Base-by-base conservation (phyloP, 2,113 vertebrate species). In the Phalacrocorax pelagicus region DNA sequence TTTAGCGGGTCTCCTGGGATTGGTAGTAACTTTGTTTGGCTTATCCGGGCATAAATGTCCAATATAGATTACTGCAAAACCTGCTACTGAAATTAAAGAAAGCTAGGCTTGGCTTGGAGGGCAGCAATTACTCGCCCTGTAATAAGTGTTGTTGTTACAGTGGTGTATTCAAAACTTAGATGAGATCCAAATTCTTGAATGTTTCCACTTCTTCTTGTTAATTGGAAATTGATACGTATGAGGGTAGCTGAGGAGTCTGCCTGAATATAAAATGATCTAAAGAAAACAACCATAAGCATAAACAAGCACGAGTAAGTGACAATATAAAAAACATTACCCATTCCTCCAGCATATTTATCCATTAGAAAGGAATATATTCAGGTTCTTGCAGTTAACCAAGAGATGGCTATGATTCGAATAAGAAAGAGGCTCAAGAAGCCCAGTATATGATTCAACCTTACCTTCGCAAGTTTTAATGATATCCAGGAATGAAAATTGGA, bases 381-480 rank as follows among this genome's bases (percentile, higher is more conserved):
- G 22, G 21, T 83, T 95, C 71, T 92, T 85, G 23, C 74, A 83
- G 46, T 72, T 93, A 93, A 92, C 85, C 73, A 96, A 66, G 65
- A 90, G 69, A 66, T 58, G 40, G 40, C 38, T 94, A 82, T 71
- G 78, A 93, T 91, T 87, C 91, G 70, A 97, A 94, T 95, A 85
- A 92, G 55, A 94, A 95, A 88, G 80, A 89, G 55, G 51, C 63
- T 85, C 66, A 85, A 80, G 66, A 71, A 93, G 36, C 52, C 59
- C 42, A 55, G 36, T 58, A 10, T 69, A 30, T 9, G 29, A 87
- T 92, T 95, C 81, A 70, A 26, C 15, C 44, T 80, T 78, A 85
- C 65, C 38, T 92, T 88, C 80, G 86, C 49, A 87, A 79, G 90
- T 94, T 70, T 90, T 95, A 97, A 92, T 95, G 94, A 94, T 81